Percentiles rank a stretch among this genome's conserved stretches.
phyloP scores from a whole-genome alignment of 2,888 invertebrate species.

The Mythimna lalbum region DNA sequence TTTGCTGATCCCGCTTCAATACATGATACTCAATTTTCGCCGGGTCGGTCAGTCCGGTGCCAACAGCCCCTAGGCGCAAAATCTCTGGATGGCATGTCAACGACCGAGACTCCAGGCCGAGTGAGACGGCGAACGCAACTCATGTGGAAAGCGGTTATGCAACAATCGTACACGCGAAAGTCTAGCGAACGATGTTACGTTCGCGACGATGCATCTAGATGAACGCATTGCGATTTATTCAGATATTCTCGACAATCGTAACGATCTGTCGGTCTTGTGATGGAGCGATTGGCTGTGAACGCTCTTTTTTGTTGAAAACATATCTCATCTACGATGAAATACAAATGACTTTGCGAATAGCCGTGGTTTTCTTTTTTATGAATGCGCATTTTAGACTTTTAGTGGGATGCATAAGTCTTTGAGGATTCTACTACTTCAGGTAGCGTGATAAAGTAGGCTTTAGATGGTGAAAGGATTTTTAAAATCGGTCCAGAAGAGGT shows the following conservation, averaged over 20 bases:
- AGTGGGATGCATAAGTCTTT: not conserved
- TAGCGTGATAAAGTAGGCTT: too few relatives aligned
- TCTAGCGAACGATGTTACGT: slow-evolving; percentile 76
- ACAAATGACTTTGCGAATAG: slow-evolving; percentile 9
- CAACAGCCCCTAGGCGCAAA: slow-evolving; percentile 71
- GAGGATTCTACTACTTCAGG: too few relatives aligned
- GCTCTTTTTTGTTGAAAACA: slow-evolving; percentile 36
- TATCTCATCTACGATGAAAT: slow-evolving; percentile 9
- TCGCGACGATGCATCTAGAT: slow-evolving; percentile 79
- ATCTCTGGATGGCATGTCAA: slow-evolving; percentile 83
- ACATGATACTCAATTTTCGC: slow-evolving; percentile 45
- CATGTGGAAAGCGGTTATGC: slow-evolving; percentile 89
- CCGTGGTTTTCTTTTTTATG: not conserved
- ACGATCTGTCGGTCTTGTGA: slow-evolving; percentile 64
- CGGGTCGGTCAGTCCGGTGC: slow-evolving; percentile 29
- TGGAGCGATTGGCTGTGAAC: slow-evolving; percentile 50
- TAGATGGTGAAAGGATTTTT: too few relatives aligned
- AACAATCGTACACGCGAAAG: slow-evolving; percentile 86
- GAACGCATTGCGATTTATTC: slow-evolving; percentile 66
- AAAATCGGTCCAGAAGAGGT: too few relatives aligned
- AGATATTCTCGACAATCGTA: slow-evolving; percentile 56
- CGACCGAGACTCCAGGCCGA: slow-evolving; percentile 85
- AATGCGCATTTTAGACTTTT: not conserved
- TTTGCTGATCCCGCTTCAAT: slow-evolving; percentile 26
- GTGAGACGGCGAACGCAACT: slow-evolving; percentile 82